Base-by-base conservation (phyloP, 1,140 invertebrate species). In the Cotesia chilonis region DNA sequence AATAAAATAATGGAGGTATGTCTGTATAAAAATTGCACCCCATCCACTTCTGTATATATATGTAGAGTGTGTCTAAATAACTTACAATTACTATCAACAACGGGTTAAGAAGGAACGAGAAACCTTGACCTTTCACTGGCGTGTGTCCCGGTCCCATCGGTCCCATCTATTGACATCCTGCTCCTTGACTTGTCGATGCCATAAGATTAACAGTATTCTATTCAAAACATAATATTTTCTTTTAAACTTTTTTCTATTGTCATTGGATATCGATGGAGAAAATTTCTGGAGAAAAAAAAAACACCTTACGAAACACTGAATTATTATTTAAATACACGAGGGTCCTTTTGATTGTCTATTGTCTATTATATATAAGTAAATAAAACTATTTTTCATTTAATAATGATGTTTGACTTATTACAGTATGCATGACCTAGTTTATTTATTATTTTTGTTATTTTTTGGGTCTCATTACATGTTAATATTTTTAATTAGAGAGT, bases 61-160 rank as follows among this genome's bases (percentile, higher is more conserved):
- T 67, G 14, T 52, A 52, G 12, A 5, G 54, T 47, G 57, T 59
- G 14, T 59, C 4, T 6, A 59, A 20, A 10, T 20, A 59, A 17
- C 57, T 10, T 47, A 47, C 41, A 71, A 71, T 54, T 52, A 52
- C 28, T 20, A 20, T 17, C 9, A 9, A 59, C 57, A 59, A n/a
- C 17, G 51, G 37, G 60, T 60, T 66, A 64, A 66, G 35, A 47
- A 9, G n/a, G 20, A 14, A 66, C 35, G 59, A 9, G n/a, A 17
- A 14, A 69, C 68, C 68, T 69, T 69, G 68, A 69, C 68, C 54
- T 69, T 69, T 69, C 17, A 36, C n/a, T 68, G 63, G 35, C 47
- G 20, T 28, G 47, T 52, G 47, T 28, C 28, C 28, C 28, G 28
- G 47, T 47, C 41, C 57, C n/a, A 9, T 20, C 14, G 5, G 5